Base-by-base conservation (phyloP, 2,113 vertebrate species). In the Sporophila hypoxantha region DNA sequence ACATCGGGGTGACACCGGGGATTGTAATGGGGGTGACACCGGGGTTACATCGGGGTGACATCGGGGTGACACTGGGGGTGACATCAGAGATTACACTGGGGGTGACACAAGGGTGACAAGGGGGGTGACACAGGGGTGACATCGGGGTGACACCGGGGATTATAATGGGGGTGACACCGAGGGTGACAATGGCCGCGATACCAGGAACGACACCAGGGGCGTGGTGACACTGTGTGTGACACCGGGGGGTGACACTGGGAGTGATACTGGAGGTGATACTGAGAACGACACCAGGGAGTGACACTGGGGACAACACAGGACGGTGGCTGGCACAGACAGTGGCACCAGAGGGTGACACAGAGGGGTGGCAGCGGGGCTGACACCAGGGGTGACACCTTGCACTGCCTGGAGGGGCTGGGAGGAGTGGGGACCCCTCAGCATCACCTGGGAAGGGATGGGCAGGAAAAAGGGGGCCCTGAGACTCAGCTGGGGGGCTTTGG, bases 241-340 rank as follows among this genome's bases (percentile, higher is more conserved):
- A 37, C 12, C 3, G 2, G 10, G 39, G 12, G 12, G 14, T 53
- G 52, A 53, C 52, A 52, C 4, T 17, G 50, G 50, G 49, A 17
- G 44, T 37, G 27, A 41, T 18, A 29, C 5, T 6, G 49, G 49
- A 27, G 15, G 41, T 12, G 26, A 30, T 8, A 36, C 4, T 32
- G 6, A 6, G 23, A n/a, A 55, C 5, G 21, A n/a, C 34, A 49
- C 36, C 22, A 8, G 46, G 17, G 19, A 10, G 20, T 30, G 44
- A 34, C 65, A 47, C 12, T 2, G 7, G 0, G 0, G 47, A 11
- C 14, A 36, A 3, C 66, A 44, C 27, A 9, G 1, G 37, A 17
- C 23, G 8, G 37, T 42, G 55, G 13, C 37, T 5, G 46, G 19
- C 37, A 23, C 17, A 12, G 27, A 5, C 39, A 19, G 57, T 32